Conservation (phyloP, 2,888 invertebrate species). For the Protophormia terraenovae region DNA sequence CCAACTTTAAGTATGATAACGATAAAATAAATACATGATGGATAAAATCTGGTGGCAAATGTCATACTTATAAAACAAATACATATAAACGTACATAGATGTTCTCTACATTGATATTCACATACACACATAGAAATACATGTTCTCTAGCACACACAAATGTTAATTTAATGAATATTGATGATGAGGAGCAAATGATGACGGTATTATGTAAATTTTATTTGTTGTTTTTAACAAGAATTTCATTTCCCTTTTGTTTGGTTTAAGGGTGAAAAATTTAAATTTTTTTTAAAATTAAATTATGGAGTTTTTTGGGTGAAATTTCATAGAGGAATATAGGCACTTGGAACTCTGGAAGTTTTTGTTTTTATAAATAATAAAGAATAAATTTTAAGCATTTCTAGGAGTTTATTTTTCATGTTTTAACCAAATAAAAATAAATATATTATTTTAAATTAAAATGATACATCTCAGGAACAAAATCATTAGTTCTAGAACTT, state of each 20-base stretch:
- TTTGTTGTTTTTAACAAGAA: background rate
- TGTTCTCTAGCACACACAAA: constrained; percentile 4
- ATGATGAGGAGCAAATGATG: constrained; percentile 31
- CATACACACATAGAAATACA: background rate
- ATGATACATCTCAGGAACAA: no score
- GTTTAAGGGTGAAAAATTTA: background rate
- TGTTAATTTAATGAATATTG: constrained; percentile 60
- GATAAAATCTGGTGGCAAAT: constrained; percentile 35
- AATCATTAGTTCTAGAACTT: no score
- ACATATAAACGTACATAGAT: no score
- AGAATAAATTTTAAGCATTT: no score
- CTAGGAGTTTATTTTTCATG: no score
- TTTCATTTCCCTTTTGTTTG: background rate
- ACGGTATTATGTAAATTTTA: constrained; percentile 10
- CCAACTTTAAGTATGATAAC: constrained; percentile 21
- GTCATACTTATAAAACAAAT: constrained; percentile 3
- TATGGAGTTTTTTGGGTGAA: background rate
- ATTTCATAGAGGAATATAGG: background rate
- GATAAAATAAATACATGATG: constrained; percentile 34
- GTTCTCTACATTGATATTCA: background rate
- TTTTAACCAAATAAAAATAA: no score
- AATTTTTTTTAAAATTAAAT: background rate
- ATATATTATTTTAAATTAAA: no score
- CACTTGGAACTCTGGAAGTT: background rate
- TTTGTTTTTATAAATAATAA: no score